Evolutionary conservation across 2,797 vertebrate genomes (phyloP).

Genomic region (Coregonus sp.): DNA sequence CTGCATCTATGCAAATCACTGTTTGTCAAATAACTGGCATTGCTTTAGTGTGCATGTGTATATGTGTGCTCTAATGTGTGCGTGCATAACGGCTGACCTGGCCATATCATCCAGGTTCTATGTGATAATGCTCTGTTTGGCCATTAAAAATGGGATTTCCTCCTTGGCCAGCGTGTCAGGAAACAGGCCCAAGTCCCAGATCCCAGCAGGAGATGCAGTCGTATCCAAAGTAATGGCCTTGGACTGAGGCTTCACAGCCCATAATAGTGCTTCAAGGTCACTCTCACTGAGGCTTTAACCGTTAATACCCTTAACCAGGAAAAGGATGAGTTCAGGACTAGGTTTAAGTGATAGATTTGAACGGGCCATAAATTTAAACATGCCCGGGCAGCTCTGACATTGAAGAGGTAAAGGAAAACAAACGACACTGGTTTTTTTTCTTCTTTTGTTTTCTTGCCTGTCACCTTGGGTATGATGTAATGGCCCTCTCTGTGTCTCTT

Average conservation of each 20-base stretch:
- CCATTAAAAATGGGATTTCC: conserved; percentile 47
- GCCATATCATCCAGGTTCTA: conserved; percentile 13
- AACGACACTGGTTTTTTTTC: neutral
- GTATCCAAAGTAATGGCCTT: conserved; percentile 59
- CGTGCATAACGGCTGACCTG: conserved; percentile 1
- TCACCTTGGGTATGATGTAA: neutral
- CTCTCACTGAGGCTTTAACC: conserved; percentile 49
- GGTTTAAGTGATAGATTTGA: conserved; percentile 32
- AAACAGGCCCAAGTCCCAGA: conserved; percentile 37
- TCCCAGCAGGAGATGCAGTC: conserved; percentile 50
- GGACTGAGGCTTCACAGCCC: conserved; percentile 44
- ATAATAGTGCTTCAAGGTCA: conserved; percentile 46
- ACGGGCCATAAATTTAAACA: conserved; percentile 12
- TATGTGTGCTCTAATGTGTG: neutral
- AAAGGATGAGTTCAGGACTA: conserved; percentile 2
- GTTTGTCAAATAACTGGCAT: neutral
- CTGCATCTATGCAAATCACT: conserved; percentile 22
- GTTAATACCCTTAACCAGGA: conserved; percentile 41
- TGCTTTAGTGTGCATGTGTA: neutral
- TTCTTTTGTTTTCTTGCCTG: neutral
- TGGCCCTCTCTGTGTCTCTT: neutral
- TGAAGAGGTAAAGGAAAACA: neutral
- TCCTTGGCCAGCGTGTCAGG: conserved; percentile 28
- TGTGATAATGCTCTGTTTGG: conserved; percentile 31
- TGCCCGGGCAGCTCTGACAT: neutral